A percentile compares a stretch with the other conserved stretches of the same genome.
These are phyloP conservation scores for Diorhabda elongata DNA, from an alignment of 1,140 invertebrate species.

Conservation along the genomic window DNA sequence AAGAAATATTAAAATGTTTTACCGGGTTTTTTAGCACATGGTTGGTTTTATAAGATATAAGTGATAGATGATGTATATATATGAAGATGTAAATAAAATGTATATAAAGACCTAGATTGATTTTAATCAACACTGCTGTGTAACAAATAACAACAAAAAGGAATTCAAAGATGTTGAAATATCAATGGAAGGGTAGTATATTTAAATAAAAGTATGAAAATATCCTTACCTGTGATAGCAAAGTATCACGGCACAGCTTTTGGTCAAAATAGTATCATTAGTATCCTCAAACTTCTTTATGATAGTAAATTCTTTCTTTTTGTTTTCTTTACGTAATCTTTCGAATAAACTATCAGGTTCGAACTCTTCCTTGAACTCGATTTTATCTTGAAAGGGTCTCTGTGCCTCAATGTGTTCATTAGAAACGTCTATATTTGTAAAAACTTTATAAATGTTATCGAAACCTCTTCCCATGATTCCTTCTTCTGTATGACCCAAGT, in stretches of 20 bases:
- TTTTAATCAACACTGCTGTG: too few relatives aligned
- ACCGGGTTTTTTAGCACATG: too few relatives aligned
- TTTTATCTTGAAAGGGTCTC: constrained; percentile 24
- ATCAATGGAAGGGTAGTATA: too few relatives aligned
- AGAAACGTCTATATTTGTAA: constrained; percentile 55
- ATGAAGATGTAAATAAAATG: too few relatives aligned
- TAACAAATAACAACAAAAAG: too few relatives aligned
- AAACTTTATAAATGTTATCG: constrained; percentile 78
- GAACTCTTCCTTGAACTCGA: constrained; percentile 35
- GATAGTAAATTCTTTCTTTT: constrained; percentile 49
- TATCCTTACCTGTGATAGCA: constrained; percentile 56
- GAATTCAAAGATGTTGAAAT: too few relatives aligned
- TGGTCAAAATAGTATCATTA: constrained; percentile 57
- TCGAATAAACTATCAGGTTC: constrained; percentile 48
- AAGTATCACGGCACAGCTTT: constrained; percentile 63
- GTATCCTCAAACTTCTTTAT: constrained; percentile 45
- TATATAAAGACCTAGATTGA: too few relatives aligned
- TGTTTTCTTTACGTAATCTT: constrained; percentile 53
- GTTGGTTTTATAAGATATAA: too few relatives aligned
- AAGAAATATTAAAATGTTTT: too few relatives aligned
- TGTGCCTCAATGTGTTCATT: constrained; percentile 48
- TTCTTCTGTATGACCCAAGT: constrained; percentile 83
- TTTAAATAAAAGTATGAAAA: too few relatives aligned
- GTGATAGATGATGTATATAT: too few relatives aligned
- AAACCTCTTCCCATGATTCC: constrained; percentile 95